phyloP scores from a whole-genome alignment of 2,113 vertebrate genomes.

The Rhynchomys soricoides region DNA sequence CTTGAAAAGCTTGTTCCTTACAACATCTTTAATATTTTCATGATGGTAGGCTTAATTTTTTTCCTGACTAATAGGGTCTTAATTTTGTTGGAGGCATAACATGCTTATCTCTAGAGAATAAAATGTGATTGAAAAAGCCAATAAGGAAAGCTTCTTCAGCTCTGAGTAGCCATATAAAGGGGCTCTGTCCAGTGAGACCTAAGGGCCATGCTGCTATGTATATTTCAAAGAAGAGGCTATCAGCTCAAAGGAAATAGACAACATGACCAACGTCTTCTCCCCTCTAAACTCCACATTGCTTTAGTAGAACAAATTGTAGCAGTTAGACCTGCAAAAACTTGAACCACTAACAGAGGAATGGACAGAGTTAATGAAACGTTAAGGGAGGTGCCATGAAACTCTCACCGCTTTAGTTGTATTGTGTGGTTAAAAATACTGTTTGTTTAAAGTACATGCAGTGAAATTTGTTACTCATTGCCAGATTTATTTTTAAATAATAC shows the following conservation, averaged over 20 bases:
- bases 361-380: background rate
- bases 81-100: background rate
- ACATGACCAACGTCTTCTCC: rapidly evolving
- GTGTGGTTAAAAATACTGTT: background rate
- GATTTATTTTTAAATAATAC: background rate
- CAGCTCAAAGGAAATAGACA: background rate
- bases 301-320: background rate
- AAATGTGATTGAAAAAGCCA: background rate
- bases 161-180: background rate
- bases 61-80: background rate
- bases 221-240: background rate
- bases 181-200: background rate
- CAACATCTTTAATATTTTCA: background rate
- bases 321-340: background rate
- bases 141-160: background rate
- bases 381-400: background rate
- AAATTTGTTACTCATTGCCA: constrained; percentile 5
- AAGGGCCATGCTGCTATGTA: background rate
- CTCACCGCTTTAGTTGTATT: background rate
- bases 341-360: background rate
- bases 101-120: background rate
- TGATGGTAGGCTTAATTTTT: background rate
- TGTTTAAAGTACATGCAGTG: constrained; percentile 2
- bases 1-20: background rate
- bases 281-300: background rate